Evolutionary conservation across 2,113 vertebrate species (phyloP), one percentile per base, ranked within the genome.

Genomic region (Periophthalmus modestus): DNA sequence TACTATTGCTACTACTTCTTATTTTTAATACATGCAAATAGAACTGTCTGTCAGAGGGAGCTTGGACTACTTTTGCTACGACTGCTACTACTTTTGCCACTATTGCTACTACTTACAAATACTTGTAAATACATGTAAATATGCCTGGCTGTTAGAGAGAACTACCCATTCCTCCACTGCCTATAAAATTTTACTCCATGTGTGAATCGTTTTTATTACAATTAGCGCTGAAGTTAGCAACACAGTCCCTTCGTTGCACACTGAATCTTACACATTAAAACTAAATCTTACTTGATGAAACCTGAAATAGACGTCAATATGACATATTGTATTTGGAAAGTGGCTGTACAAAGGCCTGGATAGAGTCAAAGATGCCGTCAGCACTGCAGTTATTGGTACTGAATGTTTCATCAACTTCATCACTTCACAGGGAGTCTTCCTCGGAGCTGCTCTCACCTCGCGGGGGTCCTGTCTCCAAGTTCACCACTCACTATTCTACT

Each of bases 341-440:
- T 88, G 82, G 82, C 71, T 74, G 71, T 52, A 80, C 74, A 62
- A 84, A 75, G 78, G 52, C 72, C 74, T 75, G 77, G 74, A 88
- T 73, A 21, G 33, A 43, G 39, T 73, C 83, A 67, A 28, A 28
- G 70, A 16, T 66, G 70, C 70, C 46, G 71, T 62, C 61, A 43
- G 24, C 57, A 43, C 34, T n/a, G 2, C n/a, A 24, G 28, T 39
- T 46, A 61, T 28, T 43, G 65, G 16, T n/a, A 16, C 21, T 67
- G 66, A 67, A 68, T 34, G 23, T 74, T 69, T 46, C 46, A 19
- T 36, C 47, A 55, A 24, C 15, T 39, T 18, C 43, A 77, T 66
- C 46, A 68, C 71, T 70, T 21, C 69, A 71, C 68, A 78, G 68
- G 58, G 71, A 71, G 24, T 70, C 75, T 66, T 75, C 75, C 74